phyloP scores from a whole-genome alignment of 2,113 vertebrate genomes.

The Sceloporus undulatus region DNA sequence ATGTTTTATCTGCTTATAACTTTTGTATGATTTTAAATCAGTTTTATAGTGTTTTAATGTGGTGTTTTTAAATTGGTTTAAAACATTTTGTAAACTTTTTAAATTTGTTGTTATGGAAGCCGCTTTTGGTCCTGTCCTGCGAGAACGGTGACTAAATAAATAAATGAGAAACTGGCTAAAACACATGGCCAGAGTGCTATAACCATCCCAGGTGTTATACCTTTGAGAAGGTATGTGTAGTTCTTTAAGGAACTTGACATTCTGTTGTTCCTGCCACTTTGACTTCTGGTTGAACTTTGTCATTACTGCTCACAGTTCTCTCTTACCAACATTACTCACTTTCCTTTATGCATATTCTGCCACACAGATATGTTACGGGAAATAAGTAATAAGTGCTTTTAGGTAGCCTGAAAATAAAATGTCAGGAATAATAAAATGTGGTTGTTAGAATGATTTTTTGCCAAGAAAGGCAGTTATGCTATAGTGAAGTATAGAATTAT shows the following conservation, averaged over 20 bases:
- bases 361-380: neutral
- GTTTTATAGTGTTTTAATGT: no score
- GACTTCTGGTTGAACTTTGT: neutral
- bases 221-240: neutral
- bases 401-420: neutral
- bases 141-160: no score
- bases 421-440: fast-evolving
- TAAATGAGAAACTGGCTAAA: neutral
- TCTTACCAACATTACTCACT: slow-evolving; percentile 31
- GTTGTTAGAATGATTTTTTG: neutral
- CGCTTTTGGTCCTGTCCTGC: no score
- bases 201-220: neutral
- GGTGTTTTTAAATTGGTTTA: no score
- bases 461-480: neutral
- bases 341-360: slow-evolving; percentile 3
- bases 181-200: neutral
- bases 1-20: no score
- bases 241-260: neutral
- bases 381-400: slow-evolving; percentile 24
- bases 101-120: no score
- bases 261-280: slow-evolving; percentile 8
- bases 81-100: no score
- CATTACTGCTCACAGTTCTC: slow-evolving; percentile 14
- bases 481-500: slow-evolving; percentile 4
- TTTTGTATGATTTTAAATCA: no score